Evolutionary conservation across 2,888 invertebrate species (phyloP).

Genomic region (Vandiemenella viatica): DNA sequence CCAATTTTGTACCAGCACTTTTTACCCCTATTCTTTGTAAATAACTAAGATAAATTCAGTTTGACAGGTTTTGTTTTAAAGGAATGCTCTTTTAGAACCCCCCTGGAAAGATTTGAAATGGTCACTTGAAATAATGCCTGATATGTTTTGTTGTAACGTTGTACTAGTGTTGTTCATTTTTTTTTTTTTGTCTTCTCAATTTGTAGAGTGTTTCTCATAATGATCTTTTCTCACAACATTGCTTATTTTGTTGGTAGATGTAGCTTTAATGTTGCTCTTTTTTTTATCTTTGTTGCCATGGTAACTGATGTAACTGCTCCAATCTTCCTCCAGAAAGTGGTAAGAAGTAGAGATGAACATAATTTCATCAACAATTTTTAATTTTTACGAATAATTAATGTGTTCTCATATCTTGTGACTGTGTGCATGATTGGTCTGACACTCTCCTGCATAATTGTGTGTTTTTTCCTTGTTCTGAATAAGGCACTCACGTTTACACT

Average conservation of each 20-base stretch:
- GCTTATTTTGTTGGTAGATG: conserved; percentile 16
- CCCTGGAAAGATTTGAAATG: too few relatives aligned
- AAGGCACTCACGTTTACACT: too few relatives aligned
- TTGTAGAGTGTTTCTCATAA: neutral
- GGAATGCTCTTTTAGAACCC: too few relatives aligned
- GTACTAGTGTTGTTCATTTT: neutral
- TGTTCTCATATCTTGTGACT: conserved; percentile 5
- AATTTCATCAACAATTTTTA: conserved; percentile 9
- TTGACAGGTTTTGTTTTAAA: too few relatives aligned
- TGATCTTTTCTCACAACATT: conserved; percentile 2
- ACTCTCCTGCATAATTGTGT: conserved; percentile 4
- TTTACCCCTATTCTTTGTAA: too few relatives aligned
- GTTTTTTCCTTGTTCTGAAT: too few relatives aligned
- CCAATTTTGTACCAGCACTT: too few relatives aligned
- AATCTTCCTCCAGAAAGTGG: conserved; percentile 23
- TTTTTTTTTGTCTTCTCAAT: neutral
- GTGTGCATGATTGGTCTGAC: conserved; percentile 7
- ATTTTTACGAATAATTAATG: conserved; percentile 2
- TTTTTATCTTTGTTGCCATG: conserved; percentile 20
- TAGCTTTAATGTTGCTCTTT: conserved; percentile 20
- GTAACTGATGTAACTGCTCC: conserved; percentile 19
- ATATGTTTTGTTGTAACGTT: neutral
- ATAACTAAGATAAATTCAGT: too few relatives aligned
- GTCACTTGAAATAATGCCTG: neutral
- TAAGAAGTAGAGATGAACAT: conserved; percentile 18